Conservation (phyloP, 2,888 invertebrate genomes). For the Lepidochrysops patricia region DNA sequence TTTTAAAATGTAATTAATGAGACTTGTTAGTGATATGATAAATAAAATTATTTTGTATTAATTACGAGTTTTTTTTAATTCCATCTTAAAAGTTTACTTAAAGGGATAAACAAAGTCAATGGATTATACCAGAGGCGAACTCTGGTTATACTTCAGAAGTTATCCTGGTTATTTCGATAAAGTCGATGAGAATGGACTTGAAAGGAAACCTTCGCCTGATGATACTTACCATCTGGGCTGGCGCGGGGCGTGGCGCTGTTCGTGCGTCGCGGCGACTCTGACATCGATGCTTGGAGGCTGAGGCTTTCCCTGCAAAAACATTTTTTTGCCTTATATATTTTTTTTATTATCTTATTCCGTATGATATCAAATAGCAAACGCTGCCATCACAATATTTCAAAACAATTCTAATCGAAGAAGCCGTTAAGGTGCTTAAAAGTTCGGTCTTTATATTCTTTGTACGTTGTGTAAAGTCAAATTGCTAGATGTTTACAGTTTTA, state of each 20-base stretch:
- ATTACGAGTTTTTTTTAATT: neutral
- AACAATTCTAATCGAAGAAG: too few species aligned
- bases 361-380: too few species aligned
- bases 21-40: neutral
- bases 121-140: too few species aligned
- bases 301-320: slow-evolving; percentile 64
- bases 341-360: neutral
- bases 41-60: neutral
- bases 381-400: too few species aligned
- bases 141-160: slow-evolving; percentile 15
- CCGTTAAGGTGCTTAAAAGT: too few species aligned
- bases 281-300: slow-evolving; percentile 76
- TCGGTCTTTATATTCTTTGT: too few species aligned
- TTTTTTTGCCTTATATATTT: slow-evolving; percentile 14
- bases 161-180: too few species aligned
- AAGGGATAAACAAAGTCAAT: too few species aligned
- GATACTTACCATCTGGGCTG: slow-evolving; percentile 70
- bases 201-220: slow-evolving; percentile 71
- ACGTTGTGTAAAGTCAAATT: too few species aligned
- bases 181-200: slow-evolving; percentile 29
- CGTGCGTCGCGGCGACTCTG: slow-evolving; percentile 66
- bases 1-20: neutral
- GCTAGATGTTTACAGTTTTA: too few species aligned
- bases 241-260: slow-evolving; percentile 56
- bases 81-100: too few species aligned